Evolutionary conservation across 2,113 vertebrate species (phyloP).

Genomic region (Sapajus apella): DNA sequence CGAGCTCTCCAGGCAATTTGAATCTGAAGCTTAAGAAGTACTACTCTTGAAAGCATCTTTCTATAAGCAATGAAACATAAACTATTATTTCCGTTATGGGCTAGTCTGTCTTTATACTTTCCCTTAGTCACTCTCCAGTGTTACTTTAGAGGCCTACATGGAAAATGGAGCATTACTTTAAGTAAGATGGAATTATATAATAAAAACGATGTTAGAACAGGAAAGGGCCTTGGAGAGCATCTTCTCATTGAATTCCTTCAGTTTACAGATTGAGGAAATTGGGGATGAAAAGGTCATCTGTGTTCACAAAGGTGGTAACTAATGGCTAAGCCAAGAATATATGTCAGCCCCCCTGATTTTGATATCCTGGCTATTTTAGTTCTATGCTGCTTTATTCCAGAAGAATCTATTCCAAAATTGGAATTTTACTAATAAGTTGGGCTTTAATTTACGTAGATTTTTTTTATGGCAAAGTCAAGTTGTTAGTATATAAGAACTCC

Average conservation of each 20-base stretch:
- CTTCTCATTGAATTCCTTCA: neutral
- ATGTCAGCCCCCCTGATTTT: neutral
- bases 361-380: neutral
- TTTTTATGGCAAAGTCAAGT: conserved; percentile 58
- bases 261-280: neutral
- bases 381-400: neutral
- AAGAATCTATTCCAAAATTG: neutral
- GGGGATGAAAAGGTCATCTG: neutral
- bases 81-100: neutral
- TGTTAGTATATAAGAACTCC: conserved; percentile 69
- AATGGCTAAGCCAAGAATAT: neutral
- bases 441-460: neutral
- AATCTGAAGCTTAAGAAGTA: neutral
- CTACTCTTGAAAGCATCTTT: neutral
- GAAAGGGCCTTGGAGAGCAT: neutral
- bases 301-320: neutral
- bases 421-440: neutral
- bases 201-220: neutral
- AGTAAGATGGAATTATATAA: neutral
- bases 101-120: neutral
- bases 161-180: conserved; percentile 31
- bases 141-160: neutral
- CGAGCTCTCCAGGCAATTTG: neutral
- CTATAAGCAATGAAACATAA: neutral
- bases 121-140: neutral